Evolutionary conservation across 2,113 vertebrate genomes (phyloP).

Genomic region (Alectura lathami): DNA sequence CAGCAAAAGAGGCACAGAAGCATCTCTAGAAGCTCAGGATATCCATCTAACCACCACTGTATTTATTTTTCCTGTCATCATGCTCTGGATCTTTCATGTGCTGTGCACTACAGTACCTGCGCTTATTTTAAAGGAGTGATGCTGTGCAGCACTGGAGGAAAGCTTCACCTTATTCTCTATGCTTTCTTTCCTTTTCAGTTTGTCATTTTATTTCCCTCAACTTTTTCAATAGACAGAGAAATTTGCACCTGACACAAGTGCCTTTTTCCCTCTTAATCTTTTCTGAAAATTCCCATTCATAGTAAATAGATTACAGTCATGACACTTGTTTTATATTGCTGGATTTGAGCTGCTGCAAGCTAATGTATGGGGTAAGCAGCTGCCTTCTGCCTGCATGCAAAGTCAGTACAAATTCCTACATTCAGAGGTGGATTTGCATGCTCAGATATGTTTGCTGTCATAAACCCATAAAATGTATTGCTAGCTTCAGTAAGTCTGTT

Average conservation of each 20-base stretch:
- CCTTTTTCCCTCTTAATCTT: not conserved
- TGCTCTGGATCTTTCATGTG: not conserved
- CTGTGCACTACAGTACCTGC: not conserved
- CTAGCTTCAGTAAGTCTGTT: not conserved
- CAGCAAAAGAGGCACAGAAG: not conserved
- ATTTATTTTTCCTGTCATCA: not conserved
- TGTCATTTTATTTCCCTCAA: not conserved
- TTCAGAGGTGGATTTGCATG: not conserved
- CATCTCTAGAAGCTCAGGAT: not conserved
- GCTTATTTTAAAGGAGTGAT: slow-evolving; percentile 7
- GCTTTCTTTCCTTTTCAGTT: not conserved
- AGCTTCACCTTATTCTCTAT: not conserved
- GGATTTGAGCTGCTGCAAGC: not conserved
- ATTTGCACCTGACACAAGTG: not conserved
- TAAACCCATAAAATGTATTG: not conserved
- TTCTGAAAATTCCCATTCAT: not conserved
- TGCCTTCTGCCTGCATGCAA: not conserved
- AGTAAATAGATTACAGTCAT: not conserved
- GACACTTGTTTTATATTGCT: not conserved
- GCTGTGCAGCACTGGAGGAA: not conserved
- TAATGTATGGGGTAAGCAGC: not conserved
- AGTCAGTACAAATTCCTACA: not conserved
- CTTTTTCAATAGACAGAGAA: not conserved
- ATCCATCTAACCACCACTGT: not conserved
- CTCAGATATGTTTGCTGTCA: not conserved